Evolutionary conservation across 2,113 vertebrate species (phyloP).

Genomic region (Colistium nudipinnis): DNA sequence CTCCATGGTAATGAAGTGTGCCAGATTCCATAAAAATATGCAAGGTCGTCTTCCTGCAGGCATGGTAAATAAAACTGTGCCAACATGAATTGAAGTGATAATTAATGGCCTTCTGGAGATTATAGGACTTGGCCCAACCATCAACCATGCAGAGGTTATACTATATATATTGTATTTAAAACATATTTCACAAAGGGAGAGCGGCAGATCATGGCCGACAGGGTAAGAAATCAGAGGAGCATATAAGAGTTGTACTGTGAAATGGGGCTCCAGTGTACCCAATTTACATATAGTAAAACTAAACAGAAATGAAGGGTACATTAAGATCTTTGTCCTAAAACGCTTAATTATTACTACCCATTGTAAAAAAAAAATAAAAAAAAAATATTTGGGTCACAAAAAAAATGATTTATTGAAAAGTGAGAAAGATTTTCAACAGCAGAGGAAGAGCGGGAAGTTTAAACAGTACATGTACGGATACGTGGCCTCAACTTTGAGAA

Average conservation of each 20-base stretch:
- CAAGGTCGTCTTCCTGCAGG: conserved; percentile 76
- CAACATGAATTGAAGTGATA: conserved; percentile 78
- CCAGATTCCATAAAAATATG: conserved; percentile 77
- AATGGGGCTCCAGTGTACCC: too few relatives aligned
- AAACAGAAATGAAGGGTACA: not conserved
- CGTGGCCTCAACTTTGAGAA: too few relatives aligned
- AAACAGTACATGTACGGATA: too few relatives aligned
- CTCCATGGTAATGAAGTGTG: conserved; percentile 78
- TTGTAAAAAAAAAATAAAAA: too few relatives aligned
- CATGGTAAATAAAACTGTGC: conserved; percentile 81
- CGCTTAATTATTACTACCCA: not conserved
- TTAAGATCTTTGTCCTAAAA: not conserved
- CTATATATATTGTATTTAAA: conserved; percentile 65
- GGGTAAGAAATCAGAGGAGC: conserved; percentile 11
- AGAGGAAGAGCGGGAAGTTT: too few relatives aligned
- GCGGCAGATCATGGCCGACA: conserved; percentile 20
- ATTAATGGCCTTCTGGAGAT: conserved; percentile 81
- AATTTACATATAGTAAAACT: conserved; percentile 1
- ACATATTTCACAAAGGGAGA: conserved; percentile 12
- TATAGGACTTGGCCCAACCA: conserved; percentile 68
- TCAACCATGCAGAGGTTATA: conserved; percentile 52
- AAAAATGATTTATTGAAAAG: too few relatives aligned
- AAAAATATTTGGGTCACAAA: too few relatives aligned
- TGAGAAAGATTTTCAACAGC: too few relatives aligned
- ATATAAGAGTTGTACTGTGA: not conserved